phyloP scores from a whole-genome alignment of 2,888 invertebrate genomes.

The Bellardia bayeri region DNA sequence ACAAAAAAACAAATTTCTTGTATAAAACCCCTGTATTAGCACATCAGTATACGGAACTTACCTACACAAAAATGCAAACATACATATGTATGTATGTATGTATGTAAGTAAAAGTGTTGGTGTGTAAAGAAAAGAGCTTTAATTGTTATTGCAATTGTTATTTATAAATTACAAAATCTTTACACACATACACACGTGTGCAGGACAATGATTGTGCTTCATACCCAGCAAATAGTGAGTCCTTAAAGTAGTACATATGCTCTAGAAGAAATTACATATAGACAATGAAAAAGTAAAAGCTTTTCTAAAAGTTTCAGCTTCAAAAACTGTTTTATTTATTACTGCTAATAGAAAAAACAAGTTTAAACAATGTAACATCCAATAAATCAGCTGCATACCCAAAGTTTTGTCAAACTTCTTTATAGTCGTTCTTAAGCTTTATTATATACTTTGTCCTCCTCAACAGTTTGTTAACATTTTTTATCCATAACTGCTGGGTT shows the following conservation, averaged over 20 bases:
- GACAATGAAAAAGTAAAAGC: too few relatives aligned
- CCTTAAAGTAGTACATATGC: too few relatives aligned
- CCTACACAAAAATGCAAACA: neutral
- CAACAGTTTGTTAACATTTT: slow-evolving; percentile 13
- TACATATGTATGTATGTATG: neutral
- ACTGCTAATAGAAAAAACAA: too few relatives aligned
- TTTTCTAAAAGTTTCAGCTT: too few relatives aligned
- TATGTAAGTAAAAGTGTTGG: neutral
- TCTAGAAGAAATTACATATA: too few relatives aligned
- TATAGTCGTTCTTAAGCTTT: neutral
- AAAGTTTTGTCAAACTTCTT: neutral
- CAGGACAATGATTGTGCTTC: neutral
- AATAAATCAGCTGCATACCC: too few relatives aligned
- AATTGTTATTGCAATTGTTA: slow-evolving; percentile 52
- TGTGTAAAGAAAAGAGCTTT: slow-evolving; percentile 47
- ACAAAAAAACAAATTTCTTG: too few relatives aligned
- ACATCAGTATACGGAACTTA: too few relatives aligned
- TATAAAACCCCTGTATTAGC: too few relatives aligned
- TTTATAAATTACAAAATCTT: slow-evolving; percentile 54
- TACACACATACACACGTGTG: neutral
- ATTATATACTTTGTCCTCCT: neutral
- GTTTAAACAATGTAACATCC: too few relatives aligned
- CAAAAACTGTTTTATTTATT: too few relatives aligned
- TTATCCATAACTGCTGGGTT: slow-evolving; percentile 21
- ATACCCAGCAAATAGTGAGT: slow-evolving; percentile 13